Evolutionary conservation across 30 jellyfish, hydroid and myxozoan genomes (phyloP).

Genomic region (Sanderia malayensis): DNA sequence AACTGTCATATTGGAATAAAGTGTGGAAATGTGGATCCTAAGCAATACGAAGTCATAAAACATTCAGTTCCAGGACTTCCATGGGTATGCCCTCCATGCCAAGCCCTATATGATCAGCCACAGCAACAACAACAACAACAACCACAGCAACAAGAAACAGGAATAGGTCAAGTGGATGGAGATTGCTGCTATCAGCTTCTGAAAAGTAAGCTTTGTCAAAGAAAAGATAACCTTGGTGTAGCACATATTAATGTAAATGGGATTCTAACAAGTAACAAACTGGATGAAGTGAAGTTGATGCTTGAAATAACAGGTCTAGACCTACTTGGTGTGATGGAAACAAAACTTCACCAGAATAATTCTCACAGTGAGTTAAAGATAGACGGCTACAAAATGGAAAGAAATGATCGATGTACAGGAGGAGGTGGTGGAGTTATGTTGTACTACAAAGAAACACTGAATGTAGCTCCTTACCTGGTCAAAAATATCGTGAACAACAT

Average conservation of each 20-base stretch:
- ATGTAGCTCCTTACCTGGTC: slow-evolving; percentile 40
- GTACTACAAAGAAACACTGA: slow-evolving; percentile 38
- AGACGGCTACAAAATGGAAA: slow-evolving; percentile 42
- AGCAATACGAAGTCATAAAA: slow-evolving; percentile 5
- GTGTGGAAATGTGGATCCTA: slow-evolving; percentile 24
- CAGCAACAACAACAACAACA: slow-evolving; percentile 8
- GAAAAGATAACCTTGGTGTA: slow-evolving; percentile 33
- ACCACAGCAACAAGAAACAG: slow-evolving; percentile 30
- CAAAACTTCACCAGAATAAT: slow-evolving; percentile 23
- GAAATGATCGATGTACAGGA: slow-evolving; percentile 33
- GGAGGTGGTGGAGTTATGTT: slow-evolving; percentile 40
- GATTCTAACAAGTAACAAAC: slow-evolving; percentile 39
- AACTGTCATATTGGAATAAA: slow-evolving; percentile 12
- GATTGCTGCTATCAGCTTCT: slow-evolving; percentile 30
- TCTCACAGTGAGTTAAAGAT: slow-evolving; percentile 35
- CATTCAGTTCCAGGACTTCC: slow-evolving; percentile 19
- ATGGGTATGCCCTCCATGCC: slow-evolving; percentile 55
- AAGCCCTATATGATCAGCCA: slow-evolving; percentile 15
- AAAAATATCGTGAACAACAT: slow-evolving; percentile 25
- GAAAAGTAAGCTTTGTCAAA: slow-evolving; percentile 35
- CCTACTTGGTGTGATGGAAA: slow-evolving; percentile 36
- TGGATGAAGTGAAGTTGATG: slow-evolving; percentile 39
- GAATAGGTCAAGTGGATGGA: slow-evolving; percentile 30
- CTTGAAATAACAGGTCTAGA: slow-evolving; percentile 25
- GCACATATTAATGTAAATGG: slow-evolving; percentile 43